Conservation (phyloP, 92 coral and sea anemone species). For the Umimayanthus kanabou region DNA sequence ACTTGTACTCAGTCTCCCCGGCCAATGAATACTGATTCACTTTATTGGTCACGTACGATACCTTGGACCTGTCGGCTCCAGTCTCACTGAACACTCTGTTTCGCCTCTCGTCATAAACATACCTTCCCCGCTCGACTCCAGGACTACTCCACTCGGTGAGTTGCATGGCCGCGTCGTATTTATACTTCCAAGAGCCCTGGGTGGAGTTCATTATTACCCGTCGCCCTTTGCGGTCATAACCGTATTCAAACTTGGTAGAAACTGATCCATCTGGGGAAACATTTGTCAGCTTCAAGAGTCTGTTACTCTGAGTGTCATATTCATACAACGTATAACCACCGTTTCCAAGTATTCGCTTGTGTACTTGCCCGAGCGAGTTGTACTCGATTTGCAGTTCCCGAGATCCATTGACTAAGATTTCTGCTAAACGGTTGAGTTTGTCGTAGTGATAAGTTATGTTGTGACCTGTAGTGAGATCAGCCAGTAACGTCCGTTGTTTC, state of each 20-base stretch:
- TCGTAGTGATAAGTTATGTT: constrained; percentile 65
- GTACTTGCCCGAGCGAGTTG: constrained; percentile 53
- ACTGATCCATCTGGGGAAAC: constrained; percentile 50
- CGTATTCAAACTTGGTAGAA: constrained; percentile 63
- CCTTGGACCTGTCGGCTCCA: constrained; percentile 44
- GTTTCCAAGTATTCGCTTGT: constrained; percentile 67
- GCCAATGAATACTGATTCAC: constrained; percentile 68
- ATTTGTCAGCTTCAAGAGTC: constrained; percentile 49
- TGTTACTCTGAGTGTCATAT: constrained; percentile 45
- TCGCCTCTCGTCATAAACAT: constrained; percentile 66
- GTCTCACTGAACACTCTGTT: constrained; percentile 57
- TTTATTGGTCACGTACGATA: constrained; percentile 53
- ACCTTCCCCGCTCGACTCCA: constrained; percentile 39
- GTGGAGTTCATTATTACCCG: constrained; percentile 57
- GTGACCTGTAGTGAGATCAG: constrained; percentile 49
- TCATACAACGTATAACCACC: constrained; percentile 55
- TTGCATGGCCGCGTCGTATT: constrained; percentile 74
- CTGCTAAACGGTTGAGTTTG: constrained; percentile 47
- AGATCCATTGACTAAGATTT: constrained; percentile 44
- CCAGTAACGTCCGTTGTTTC: constrained; percentile 62
- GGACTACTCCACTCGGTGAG: constrained; percentile 63
- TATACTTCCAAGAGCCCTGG: constrained; percentile 53
- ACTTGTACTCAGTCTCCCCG: constrained; percentile 58
- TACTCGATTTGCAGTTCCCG: constrained; percentile 52
- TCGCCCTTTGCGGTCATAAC: constrained; percentile 68